phyloP scores from a whole-genome alignment of 2,797 vertebrate genomes.

The Eulemur albifrons region DNA sequence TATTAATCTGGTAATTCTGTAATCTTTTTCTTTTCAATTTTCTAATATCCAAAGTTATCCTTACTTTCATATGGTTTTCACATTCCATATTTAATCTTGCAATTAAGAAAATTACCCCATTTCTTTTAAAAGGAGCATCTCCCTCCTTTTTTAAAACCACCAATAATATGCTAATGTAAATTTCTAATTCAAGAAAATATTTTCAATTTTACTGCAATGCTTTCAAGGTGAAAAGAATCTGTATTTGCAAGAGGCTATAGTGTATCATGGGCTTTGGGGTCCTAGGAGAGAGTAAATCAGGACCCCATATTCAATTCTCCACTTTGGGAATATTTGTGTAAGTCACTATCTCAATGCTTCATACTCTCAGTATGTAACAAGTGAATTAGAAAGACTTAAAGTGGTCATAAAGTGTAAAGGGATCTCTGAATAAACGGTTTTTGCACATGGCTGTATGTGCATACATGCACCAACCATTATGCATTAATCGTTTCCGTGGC shows the following conservation, averaged over 20 bases:
- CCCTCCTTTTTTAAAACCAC: not conserved
- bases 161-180: not conserved
- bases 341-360: not conserved
- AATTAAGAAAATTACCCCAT: not conserved
- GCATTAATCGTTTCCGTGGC: not conserved
- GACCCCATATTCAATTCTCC: not conserved
- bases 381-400: not conserved
- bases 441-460: not conserved
- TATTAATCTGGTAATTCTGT: not conserved
- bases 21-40: not conserved
- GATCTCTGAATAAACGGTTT: not conserved
- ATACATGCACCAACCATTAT: not conserved
- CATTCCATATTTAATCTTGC: not conserved
- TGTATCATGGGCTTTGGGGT: not conserved
- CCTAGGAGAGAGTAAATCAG: not conserved
- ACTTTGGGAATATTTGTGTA: not conserved
- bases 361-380: not conserved
- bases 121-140: not conserved
- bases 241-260: not conserved
- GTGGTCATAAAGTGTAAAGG: not conserved
- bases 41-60: not conserved
- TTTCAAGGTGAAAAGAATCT: constrained; percentile 34
- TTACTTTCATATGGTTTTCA: not conserved
- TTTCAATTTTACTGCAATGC: not conserved
- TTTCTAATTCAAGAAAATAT: constrained; percentile 12